Percentiles rank a stretch among this genome's conserved stretches.
Conservation (phyloP, 2,113 vertebrate species). For the Oreotrochilus melanogaster region DNA sequence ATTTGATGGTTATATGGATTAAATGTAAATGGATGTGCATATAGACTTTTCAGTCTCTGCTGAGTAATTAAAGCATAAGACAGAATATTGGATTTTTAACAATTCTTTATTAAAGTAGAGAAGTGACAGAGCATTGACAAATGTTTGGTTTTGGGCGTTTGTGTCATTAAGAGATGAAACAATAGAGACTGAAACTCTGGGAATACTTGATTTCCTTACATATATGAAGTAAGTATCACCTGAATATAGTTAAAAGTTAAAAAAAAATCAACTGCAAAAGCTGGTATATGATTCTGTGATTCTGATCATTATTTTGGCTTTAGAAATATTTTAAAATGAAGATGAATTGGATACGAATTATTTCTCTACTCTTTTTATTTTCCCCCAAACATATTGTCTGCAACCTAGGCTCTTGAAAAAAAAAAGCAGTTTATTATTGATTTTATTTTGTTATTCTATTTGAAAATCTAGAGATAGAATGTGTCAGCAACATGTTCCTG, state of each 20-base stretch:
- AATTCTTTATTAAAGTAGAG: slow-evolving; percentile 25
- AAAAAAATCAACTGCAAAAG: background rate
- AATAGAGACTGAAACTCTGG: background rate
- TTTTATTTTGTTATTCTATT: background rate
- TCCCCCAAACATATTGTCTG: background rate
- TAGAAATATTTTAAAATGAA: background rate
- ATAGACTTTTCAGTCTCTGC: slow-evolving; percentile 12
- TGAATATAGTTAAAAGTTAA: background rate
- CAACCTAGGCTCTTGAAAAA: background rate
- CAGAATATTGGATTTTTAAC: background rate
- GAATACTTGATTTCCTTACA: background rate
- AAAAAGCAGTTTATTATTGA: background rate
- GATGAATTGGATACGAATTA: background rate
- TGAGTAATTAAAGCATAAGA: slow-evolving; percentile 16
- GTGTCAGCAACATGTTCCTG: background rate
- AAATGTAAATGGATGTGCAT: background rate
- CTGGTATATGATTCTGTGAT: background rate
- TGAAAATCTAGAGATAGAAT: background rate
- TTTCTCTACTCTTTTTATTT: background rate
- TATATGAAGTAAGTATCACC: background rate
- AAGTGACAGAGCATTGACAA: background rate
- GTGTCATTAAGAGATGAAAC: background rate
- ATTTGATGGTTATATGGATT: slow-evolving; percentile 12
- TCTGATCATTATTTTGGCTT: background rate
- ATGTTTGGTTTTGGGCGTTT: background rate